Base-by-base conservation (phyloP, 2,797 vertebrate genomes). In the Ctenopoma kingsleyae region DNA sequence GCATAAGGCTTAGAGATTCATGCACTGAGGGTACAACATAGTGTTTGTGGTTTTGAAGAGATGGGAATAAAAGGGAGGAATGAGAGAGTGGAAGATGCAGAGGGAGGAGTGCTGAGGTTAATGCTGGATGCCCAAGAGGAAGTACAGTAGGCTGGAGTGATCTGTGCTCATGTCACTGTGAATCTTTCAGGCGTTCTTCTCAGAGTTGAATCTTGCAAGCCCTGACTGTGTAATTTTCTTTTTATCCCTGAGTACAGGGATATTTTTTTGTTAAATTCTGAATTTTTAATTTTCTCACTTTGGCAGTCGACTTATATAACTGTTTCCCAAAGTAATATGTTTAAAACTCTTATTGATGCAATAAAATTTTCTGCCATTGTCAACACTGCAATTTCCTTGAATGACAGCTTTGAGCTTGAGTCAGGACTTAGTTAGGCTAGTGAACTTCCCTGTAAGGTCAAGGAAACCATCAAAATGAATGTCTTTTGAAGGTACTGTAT, bases 131-230 rank as follows among this genome's bases (percentile, higher is more conserved):
- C 76, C 86, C 77, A 71, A 67, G 68, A 91, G 88, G 88, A 82
- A 84, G 78, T 82, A 80, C 57, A 85, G 82, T 81, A 72, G 70
- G 79, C 73, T 73, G 78, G 53, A 84, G 67, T 87, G 66, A 86
- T 86, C 74, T 87, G 88, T 83, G 68, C 82, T 90, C 77, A 53
- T 89, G 90, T 91, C 90, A 87, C 84, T 85, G 66, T 84, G 85
- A 70, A 85, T 92, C 71, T 83, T 67, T 79, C 62, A 88, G 72
- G 76, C 51, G 23, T 64, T 72, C 49, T 78, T 79, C 47, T 71
- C 52, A 11, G 80, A 84, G 63, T 68, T 78, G 60, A 85, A 74
- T 57, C 80, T 84, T 40, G 54, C 71, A 65, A 78, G 68, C 64
- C 71, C 30, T 67, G 54, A 63, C 65, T 40, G 5, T 40, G 5